A percentile compares a stretch with the other conserved stretches of the same genome.
These are phyloP conservation scores for Eidolon helvum DNA, from an alignment of 2,113 vertebrate genomes.

Conservation along the genomic window DNA sequence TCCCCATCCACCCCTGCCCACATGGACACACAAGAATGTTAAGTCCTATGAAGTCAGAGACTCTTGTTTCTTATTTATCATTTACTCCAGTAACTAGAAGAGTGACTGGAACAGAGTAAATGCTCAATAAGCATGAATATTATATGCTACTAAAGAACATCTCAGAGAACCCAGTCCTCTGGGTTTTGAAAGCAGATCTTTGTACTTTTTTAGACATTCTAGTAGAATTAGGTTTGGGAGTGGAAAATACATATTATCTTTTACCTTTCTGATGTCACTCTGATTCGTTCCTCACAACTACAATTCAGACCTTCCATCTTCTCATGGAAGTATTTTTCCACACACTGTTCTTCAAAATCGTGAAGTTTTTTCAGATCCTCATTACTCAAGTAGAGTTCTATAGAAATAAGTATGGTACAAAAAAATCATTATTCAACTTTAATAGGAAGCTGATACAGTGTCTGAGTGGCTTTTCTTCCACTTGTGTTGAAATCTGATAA, in stretches of 20 bases:
- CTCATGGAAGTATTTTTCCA: constrained; percentile 91
- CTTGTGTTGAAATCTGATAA: not conserved
- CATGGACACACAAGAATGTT: not conserved
- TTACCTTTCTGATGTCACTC: constrained; percentile 90
- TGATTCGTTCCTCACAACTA: constrained; percentile 88
- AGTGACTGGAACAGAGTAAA: not conserved
- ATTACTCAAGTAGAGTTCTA: constrained; percentile 92
- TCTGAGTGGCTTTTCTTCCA: not conserved
- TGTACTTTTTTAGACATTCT: not conserved
- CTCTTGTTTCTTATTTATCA: not conserved
- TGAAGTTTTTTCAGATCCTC: constrained; percentile 95
- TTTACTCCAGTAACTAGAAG: not conserved
- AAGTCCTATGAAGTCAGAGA: not conserved
- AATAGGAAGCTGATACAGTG: not conserved
- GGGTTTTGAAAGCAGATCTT: not conserved
- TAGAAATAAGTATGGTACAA: not conserved
- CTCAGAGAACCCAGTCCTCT: not conserved
- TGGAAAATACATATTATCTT: not conserved
- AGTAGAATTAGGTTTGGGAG: not conserved
- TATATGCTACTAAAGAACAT: not conserved
- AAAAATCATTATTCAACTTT: not conserved
- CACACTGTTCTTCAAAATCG: constrained; percentile 96
- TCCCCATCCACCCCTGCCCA: not conserved
- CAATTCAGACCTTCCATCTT: constrained; percentile 85
- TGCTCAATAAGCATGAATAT: not conserved